Base-by-base conservation (phyloP, 35 echinoderm and acorn worm genomes). In the Anneissia japonica region DNA sequence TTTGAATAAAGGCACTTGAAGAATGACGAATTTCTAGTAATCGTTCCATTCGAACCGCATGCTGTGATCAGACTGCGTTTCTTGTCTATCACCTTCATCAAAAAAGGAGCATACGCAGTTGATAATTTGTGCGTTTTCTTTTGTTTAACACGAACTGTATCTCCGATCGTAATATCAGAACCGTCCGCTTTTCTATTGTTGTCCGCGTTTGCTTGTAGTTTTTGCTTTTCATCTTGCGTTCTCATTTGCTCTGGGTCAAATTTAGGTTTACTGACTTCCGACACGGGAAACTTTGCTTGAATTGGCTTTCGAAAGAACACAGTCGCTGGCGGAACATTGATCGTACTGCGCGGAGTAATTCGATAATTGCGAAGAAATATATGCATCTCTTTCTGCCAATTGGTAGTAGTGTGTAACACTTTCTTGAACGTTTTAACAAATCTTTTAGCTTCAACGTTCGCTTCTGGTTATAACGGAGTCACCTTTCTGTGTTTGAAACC, bases 381-480 rank as follows among this genome's bases (percentile, higher is more conserved):
- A 32, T 87, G 75, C 32, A 92, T 29, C n/a, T 92, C 94, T 46
- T 97, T 90, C 35, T 92, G 89, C 93, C 93, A 91, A 31, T 74
- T 38, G 37, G 87, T 91, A 78, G 78, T n/a, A 46, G 75, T 79
- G 94, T 37, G 87, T 79, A 31, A 83, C 78, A 82, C 37, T 72
- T 97, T 92, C 86, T 97, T 92, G 0, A 97, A 32, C 0, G 87
- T 90, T 86, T 87, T 79, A 90, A 92, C 89, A 46, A 97, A 97
- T 13, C 89, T 41, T 72, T 95, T 89, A 7, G 87, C 86, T 36
- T 92, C 77, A 16, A 89, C 93, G 72, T 97, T 97, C 45, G 90
- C 94, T 64, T 91, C 81, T 0, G 87, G 90, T 90, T 90, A 97
- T 74, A 51, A 28, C 0, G 94, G 94, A 3, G 87, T 92, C 3